These are phyloP conservation scores for Erebia palarica DNA, from an alignment of 2,888 invertebrate genomes.

Conservation along the genomic window DNA sequence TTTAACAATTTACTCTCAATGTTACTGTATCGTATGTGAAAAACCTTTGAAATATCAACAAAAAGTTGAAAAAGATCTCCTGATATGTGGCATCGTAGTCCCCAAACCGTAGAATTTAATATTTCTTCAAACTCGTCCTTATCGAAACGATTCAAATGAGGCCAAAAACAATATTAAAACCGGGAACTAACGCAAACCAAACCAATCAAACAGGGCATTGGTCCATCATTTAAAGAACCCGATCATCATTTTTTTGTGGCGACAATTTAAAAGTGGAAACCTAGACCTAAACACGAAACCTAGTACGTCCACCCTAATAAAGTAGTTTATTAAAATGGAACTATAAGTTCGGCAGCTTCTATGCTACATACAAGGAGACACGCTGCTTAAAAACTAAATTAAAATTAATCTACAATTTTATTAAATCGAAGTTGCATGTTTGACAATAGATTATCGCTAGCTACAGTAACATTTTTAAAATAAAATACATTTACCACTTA, in stretches of 20 bases:
- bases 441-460: background rate
- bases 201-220: too few relatives aligned
- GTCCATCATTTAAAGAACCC: too few relatives aligned
- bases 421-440: constrained; percentile 15
- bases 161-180: too few relatives aligned
- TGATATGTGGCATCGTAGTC: background rate
- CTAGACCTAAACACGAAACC: background rate
- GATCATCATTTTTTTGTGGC: too few relatives aligned
- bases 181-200: too few relatives aligned
- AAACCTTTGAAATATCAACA: background rate
- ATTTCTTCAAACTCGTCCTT: background rate
- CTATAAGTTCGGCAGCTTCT: background rate
- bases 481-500: constrained; percentile 23
- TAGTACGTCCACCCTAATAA: background rate
- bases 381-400: background rate
- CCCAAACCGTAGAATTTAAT: background rate
- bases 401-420: background rate
- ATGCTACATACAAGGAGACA: background rate
- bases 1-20: constrained; percentile 16
- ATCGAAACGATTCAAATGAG: too few relatives aligned
- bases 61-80: background rate
- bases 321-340: background rate
- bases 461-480: constrained; percentile 8
- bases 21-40: constrained; percentile 33
- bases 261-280: background rate